Base-by-base conservation (phyloP, 1,140 invertebrate genomes). In the Drosophila saltans region DNA sequence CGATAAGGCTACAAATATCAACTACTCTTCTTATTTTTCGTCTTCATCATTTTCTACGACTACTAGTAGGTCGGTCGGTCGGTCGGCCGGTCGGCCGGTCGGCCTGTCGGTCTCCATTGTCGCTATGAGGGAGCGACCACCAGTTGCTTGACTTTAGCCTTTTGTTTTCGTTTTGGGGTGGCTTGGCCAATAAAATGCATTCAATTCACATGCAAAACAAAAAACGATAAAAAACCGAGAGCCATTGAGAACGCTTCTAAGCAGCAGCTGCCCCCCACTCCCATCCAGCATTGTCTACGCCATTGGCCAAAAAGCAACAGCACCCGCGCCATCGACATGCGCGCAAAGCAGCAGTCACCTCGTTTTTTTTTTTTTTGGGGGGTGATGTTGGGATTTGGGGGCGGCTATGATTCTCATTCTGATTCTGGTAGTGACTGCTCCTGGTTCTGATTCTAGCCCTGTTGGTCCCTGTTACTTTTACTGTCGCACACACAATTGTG, bases 241-340 rank as follows among this genome's bases (percentile, higher is more conserved):
- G 78, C 84, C 84, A 89, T 89, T 89, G 84, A 89, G 84, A 89
- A 89, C 78, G 84, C 78, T 82, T 84, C 84, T 89, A 89, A 89
- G 84, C 84, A 89, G 78, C 55, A 52, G 66, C 61, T 21, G 6
- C 57, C 77, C 57, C 70, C 69, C 68, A 72, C 45, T 65, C 73
- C 63, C 28, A 56, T 36, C n/a, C 28, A 58, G 84, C 80, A 81
- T 84, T 89, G 84, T 89, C 80, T 89, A 84, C 81, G 84, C 80
- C 78, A 89, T 89, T 89, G 84, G 84, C 88, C 84, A 80, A 90
- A 63, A 77, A 69, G 69, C 67, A n/a, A n/a, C 68, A 67, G 36
- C 67, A 67, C 21, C 16, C 59, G 48, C 63, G 66, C 28, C 58
- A 70, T 84, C 85, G 84, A 85, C 84, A 89, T 89, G 84, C 84